Evolutionary conservation across 2,113 vertebrate genomes (phyloP).

Genomic region (Sphaerodactylus townsendi): DNA sequence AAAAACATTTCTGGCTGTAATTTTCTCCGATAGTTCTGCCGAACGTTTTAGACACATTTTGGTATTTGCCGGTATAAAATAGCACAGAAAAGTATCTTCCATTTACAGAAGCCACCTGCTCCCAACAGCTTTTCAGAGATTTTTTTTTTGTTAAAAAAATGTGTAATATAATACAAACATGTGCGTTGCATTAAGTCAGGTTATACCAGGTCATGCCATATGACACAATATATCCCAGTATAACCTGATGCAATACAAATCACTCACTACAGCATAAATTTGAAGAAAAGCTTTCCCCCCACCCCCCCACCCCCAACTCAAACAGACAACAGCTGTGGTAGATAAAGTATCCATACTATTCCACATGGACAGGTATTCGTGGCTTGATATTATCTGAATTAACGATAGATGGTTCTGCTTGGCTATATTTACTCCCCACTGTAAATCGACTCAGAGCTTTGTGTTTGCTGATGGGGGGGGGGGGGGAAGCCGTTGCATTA

Average conservation of each 20-base stretch:
- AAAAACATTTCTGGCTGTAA: not conserved
- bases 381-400: constrained; percentile 63
- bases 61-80: constrained; percentile 66
- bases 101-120: constrained; percentile 80
- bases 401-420: constrained; percentile 55
- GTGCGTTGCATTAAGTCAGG: constrained; percentile 81
- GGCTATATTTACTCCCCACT: constrained; percentile 48
- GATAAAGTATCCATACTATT: constrained; percentile 64
- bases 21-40: constrained; percentile 13
- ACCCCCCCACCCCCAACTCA: constrained; percentile 32
- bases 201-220: constrained; percentile 79
- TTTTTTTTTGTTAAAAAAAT: constrained; percentile 57
- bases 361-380: constrained; percentile 59
- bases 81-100: constrained; percentile 73
- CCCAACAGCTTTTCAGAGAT: constrained; percentile 71
- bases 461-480: not conserved
- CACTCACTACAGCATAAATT: constrained; percentile 70
- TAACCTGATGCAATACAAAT: constrained; percentile 72
- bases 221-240: constrained; percentile 75
- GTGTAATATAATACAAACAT: constrained; percentile 76
- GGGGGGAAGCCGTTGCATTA: not conserved
- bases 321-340: constrained; percentile 73
- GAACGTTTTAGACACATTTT: constrained; percentile 54
- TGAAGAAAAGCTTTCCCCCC: constrained; percentile 41
- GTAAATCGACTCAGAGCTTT: constrained; percentile 10